Evolutionary conservation across 64 coral and sea anemone genomes (phyloP).

Genomic region (Stichodactyla helianthus): DNA sequence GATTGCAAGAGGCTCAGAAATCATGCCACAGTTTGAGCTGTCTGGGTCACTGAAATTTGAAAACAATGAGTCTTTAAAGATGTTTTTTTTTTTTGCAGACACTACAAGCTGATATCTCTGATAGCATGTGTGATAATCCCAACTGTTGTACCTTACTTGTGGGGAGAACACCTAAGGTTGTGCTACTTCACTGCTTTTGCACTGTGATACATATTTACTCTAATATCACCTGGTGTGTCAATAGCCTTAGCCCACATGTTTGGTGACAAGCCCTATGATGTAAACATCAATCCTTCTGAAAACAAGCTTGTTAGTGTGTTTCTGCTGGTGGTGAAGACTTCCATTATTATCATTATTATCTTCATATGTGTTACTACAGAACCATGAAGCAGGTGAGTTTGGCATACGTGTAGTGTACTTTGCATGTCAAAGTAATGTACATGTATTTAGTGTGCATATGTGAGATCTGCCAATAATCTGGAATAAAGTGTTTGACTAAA

Average conservation of each 20-base stretch:
- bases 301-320: slow-evolving; percentile 44
- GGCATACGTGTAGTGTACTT: background rate
- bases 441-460: too few relatives aligned
- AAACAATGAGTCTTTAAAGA: too few relatives aligned
- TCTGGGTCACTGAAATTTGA: too few relatives aligned
- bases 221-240: slow-evolving; percentile 66
- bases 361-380: slow-evolving; percentile 59
- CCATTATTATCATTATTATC: slow-evolving; percentile 69
- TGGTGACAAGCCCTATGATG: slow-evolving; percentile 60
- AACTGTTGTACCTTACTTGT: slow-evolving; percentile 39
- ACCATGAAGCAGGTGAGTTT: slow-evolving; percentile 61
- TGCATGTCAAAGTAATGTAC: too few relatives aligned
- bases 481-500: too few relatives aligned
- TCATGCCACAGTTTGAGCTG: too few relatives aligned
- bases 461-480: too few relatives aligned
- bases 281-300: slow-evolving; percentile 62
- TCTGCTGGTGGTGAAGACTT: slow-evolving; percentile 44
- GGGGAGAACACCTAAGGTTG: slow-evolving; percentile 52
- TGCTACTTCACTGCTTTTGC: slow-evolving; percentile 53
- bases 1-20: too few relatives aligned
- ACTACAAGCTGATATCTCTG: too few relatives aligned
- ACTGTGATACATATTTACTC: slow-evolving; percentile 43
- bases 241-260: slow-evolving; percentile 66
- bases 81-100: too few relatives aligned
- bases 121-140: slow-evolving; percentile 26